These are phyloP conservation scores for Drosophila gunungcola DNA, from an alignment of 1,140 invertebrate species.

Conservation along the genomic window DNA sequence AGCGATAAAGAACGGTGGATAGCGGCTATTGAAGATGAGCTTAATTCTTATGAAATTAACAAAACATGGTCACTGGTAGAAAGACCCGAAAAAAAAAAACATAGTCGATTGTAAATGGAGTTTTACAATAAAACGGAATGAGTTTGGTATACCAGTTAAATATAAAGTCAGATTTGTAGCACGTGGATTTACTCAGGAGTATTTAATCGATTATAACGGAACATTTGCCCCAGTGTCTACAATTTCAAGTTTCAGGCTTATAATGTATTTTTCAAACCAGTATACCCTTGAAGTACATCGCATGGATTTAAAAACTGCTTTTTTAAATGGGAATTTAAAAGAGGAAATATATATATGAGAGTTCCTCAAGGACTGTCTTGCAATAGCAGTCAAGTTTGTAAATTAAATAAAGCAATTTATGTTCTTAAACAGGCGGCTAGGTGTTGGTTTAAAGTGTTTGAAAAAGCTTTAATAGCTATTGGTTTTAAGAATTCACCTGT, in stretches of 20 bases:
- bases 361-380: neutral
- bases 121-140: constrained; percentile 1
- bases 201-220: neutral
- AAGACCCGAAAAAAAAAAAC: too few species aligned
- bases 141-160: neutral
- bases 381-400: neutral
- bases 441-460: neutral
- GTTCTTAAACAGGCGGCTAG: neutral
- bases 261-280: constrained; percentile 1
- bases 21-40: neutral
- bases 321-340: too few species aligned
- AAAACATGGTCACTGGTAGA: constrained; percentile 4
- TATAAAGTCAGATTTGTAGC: too few species aligned
- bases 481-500: neutral
- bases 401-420: neutral
- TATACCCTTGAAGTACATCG: too few species aligned
- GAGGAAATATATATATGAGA: too few species aligned
- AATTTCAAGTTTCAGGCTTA: neutral
- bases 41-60: neutral
- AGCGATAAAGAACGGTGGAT: neutral
- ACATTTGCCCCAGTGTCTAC: neutral
- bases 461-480: neutral
- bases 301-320: too few species aligned
- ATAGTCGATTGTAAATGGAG: too few species aligned
- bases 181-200: too few species aligned